Evolutionary conservation across 2,888 invertebrate genomes (phyloP).

Genomic region (Lordiphosa fenestrarum): DNA sequence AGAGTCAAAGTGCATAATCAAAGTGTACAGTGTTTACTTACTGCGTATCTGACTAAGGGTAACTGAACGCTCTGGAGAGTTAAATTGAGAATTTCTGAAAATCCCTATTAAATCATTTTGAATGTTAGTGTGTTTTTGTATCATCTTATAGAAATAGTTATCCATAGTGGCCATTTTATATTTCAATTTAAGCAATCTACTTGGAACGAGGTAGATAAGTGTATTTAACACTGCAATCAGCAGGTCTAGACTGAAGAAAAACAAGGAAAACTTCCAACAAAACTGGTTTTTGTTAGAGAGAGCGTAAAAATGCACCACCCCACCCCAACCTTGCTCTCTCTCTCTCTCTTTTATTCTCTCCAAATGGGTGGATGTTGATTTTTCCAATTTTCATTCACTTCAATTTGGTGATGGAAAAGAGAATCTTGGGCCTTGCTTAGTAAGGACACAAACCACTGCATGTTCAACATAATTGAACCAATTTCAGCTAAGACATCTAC

Average conservation of each 20-base stretch:
- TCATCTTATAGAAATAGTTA: conserved; percentile 36
- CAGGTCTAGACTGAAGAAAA: conserved; percentile 7
- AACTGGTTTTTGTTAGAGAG: conserved; percentile 25
- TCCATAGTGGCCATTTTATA: conserved; percentile 32
- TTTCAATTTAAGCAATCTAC: background rate
- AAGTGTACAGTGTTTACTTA: conserved; percentile 22
- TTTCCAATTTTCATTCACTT: background rate
- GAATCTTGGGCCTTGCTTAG: conserved; percentile 10
- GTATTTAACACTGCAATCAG: conserved; percentile 20
- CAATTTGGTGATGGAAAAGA: conserved; percentile 36
- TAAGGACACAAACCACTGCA: conserved; percentile 10
- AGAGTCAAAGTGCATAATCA: background rate
- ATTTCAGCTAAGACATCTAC: conserved; percentile 38
- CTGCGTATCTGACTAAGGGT: conserved; percentile 51
- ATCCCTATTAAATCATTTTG: conserved; percentile 24
- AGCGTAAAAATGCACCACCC: conserved; percentile 8
- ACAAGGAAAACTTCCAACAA: conserved; percentile 9
- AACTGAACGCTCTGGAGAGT: conserved; percentile 37
- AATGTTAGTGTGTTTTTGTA: conserved; percentile 28
- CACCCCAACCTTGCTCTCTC: background rate
- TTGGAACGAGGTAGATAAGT: conserved; percentile 2
- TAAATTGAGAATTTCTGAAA: conserved; percentile 22
- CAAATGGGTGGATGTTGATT: no score
- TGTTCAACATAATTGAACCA: no score
- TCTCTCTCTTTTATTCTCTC: background rate